These are phyloP conservation scores for Xestia rhomboidea DNA, from an alignment of 2,888 invertebrate genomes.

Conservation along the genomic window DNA sequence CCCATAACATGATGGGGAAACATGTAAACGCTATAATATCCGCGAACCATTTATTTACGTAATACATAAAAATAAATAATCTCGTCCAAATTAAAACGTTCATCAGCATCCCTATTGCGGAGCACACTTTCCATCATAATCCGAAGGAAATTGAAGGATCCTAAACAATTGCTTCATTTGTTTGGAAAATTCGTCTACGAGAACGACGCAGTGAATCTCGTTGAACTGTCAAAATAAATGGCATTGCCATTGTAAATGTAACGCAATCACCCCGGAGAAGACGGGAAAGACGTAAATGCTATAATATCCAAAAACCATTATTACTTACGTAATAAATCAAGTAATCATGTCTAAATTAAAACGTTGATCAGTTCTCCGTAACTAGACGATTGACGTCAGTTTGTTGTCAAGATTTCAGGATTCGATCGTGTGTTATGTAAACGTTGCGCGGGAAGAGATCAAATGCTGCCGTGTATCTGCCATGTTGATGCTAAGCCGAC, in stretches of 20 bases:
- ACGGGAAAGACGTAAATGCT: constrained; percentile 5
- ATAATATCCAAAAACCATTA: constrained; percentile 13
- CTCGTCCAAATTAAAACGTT: constrained; percentile 9
- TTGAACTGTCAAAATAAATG: neutral
- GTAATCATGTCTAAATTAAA: constrained; percentile 18
- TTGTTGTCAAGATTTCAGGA: constrained; percentile 36
- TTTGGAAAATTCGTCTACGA: neutral
- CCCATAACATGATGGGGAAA: constrained; percentile 22
- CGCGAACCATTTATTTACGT: constrained; percentile 10
- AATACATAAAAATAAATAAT: constrained; percentile 28
- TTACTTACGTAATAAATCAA: constrained; percentile 32
- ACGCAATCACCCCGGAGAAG: neutral
- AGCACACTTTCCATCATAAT: neutral
- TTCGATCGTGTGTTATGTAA: constrained; percentile 36
- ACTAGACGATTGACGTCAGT: constrained; percentile 48
- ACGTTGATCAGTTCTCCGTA: constrained; percentile 14
- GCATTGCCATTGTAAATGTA: neutral
- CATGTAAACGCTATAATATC: constrained; percentile 20
- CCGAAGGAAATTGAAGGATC: neutral
- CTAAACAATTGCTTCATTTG: neutral
- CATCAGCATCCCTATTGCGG: neutral
- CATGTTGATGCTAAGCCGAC: constrained; percentile 16
- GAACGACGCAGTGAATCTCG: neutral
- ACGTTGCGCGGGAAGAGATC: constrained; percentile 23
- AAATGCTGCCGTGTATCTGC: constrained; percentile 4